These are phyloP conservation scores for Ctenomys sociabilis DNA, from an alignment of 2,113 vertebrate genomes.

Conservation along the genomic window DNA sequence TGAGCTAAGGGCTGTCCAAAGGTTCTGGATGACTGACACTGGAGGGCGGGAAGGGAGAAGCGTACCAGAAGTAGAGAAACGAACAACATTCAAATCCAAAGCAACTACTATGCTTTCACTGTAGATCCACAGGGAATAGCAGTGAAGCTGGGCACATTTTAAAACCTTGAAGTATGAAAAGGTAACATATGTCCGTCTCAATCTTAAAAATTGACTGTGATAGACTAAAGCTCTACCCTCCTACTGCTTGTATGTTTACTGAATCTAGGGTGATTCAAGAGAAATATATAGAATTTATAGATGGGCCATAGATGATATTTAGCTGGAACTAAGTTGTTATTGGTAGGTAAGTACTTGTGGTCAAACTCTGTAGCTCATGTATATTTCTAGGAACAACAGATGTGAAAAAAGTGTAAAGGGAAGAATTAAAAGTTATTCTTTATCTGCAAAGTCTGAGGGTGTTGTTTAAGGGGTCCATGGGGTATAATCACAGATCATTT, in stretches of 20 bases:
- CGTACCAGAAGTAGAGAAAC: neutral
- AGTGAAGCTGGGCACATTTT: slow-evolving; percentile 6
- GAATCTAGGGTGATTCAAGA: neutral
- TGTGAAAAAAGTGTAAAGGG: neutral
- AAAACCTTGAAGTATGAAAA: slow-evolving; percentile 32
- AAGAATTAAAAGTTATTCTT: neutral
- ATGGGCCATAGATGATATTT: neutral
- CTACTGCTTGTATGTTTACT: slow-evolving; percentile 28
- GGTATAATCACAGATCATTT: slow-evolving; percentile 9
- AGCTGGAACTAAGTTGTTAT: neutral
- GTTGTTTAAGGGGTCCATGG: neutral
- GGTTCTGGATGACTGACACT: neutral
- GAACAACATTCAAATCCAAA: neutral
- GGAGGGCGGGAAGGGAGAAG: neutral
- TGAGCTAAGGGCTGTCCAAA: neutral
- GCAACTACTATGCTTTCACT: neutral
- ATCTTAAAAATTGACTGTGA: slow-evolving; percentile 56
- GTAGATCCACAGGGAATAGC: neutral
- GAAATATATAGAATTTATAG: slow-evolving; percentile 20
- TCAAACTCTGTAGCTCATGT: neutral
- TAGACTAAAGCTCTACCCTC: neutral
- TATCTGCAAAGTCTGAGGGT: slow-evolving; percentile 10
- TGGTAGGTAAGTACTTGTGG: neutral
- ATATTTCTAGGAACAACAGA: neutral
- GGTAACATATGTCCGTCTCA: slow-evolving; percentile 37